A percentile compares a stretch with the other conserved stretches of the same genome.
Evolutionary conservation across 2,113 vertebrate genomes (phyloP).

Genomic region (Chloroceryle aenea): DNA sequence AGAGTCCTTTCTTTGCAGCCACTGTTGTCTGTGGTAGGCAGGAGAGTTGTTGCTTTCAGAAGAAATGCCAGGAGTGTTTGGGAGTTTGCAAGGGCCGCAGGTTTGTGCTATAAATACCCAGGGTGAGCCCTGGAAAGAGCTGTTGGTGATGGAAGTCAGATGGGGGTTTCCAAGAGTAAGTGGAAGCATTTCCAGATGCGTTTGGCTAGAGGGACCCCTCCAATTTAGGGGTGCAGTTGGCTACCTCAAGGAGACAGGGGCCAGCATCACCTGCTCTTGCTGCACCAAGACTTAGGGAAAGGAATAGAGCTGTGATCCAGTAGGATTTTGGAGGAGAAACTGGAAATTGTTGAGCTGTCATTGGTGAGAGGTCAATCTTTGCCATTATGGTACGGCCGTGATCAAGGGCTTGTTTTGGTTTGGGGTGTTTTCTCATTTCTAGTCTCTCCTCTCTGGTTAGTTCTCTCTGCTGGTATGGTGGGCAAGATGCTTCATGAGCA

Average conservation of each 20-base stretch:
- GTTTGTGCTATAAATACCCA: neutral
- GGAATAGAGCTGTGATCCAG: fast-evolving
- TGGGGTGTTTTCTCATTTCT: neutral
- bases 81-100: neutral
- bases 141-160: neutral
- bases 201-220: neutral
- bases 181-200: neutral
- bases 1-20: neutral
- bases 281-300: neutral
- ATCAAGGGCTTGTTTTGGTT: neutral
- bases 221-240: neutral
- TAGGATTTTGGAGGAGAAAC: neutral
- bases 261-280: neutral
- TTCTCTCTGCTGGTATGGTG: neutral
- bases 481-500: neutral
- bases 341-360: neutral
- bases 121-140: neutral
- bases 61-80: neutral
- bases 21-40: neutral
- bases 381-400: fast-evolving
- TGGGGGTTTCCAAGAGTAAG: neutral
- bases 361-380: neutral
- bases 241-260: neutral
- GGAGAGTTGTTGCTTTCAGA: neutral
- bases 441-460: neutral